Base-by-base conservation (phyloP, 2,888 invertebrate species). In the Pomacea canaliculata region DNA sequence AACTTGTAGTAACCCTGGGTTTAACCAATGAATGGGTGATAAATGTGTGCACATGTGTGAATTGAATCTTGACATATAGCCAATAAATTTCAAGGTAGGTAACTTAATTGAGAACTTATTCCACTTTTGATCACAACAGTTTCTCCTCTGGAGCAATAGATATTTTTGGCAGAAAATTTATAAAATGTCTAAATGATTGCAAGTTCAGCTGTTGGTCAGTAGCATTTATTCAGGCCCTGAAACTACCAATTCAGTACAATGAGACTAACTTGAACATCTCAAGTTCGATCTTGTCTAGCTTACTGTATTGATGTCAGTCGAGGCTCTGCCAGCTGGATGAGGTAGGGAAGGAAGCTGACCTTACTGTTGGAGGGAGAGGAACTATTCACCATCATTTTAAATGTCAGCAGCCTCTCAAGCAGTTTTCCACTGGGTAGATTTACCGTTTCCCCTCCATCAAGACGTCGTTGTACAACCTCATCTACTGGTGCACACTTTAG, bases 341-440 rank as follows among this genome's bases (percentile, higher is more conserved):
- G 77, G 5, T 82, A 63, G 19, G 83, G 76, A 27, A 86, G 83
- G 78, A 90, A 90, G 46, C 83, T 81, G 23, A 85, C 87, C 78
- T 84, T 83, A 0, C 70, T 10, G 56, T 10, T 9, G n/a, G 23
- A 23, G 23, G 23, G 23, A 23, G 23, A 23, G 23, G 12, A 23
- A 49, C 27, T 59, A 16, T 72, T 69, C 66, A 16, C 51, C 60
- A 62, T 68, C 60, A 74, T 74, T 62, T 69, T 74, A 46, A 91
- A 79, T 8, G 85, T 85, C 67, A 91, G 81, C 60, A 91, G 80
- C 48, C 90, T 81, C 76, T 91, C 90, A 79, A 91, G 85, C 27
- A 91, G 83, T 79, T 91, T 91, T 7, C 91, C 91, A 78, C 87
- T 87, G 19, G 89, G 86, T 63, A 91, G 79, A 48, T 80, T 85